These are phyloP conservation scores for Andrena bicolor DNA, from an alignment of 2,888 invertebrate genomes.

Conservation along the genomic window DNA sequence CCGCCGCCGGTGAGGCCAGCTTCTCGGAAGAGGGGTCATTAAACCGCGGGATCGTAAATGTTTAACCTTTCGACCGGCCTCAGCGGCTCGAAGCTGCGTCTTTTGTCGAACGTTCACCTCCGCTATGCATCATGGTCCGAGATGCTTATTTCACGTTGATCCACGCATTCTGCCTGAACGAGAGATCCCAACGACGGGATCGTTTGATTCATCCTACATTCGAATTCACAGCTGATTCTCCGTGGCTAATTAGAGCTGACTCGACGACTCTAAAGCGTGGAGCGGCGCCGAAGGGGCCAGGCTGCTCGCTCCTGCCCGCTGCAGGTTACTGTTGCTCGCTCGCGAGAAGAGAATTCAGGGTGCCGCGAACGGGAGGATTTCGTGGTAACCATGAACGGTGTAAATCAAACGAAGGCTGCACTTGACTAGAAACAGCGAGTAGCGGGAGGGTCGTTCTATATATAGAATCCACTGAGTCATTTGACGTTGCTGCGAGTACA, in stretches of 20 bases:
- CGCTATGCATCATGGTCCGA: constrained; percentile 25
- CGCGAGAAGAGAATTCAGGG: constrained; percentile 45
- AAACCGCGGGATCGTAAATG: constrained; percentile 67
- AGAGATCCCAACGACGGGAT: neutral
- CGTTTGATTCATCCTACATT: neutral
- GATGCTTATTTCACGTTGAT: neutral
- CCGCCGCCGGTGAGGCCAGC: constrained; percentile 3
- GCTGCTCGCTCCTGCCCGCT: neutral
- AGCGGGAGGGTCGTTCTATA: constrained; percentile 78
- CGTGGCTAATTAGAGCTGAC: constrained; percentile 2
- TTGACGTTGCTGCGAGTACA: constrained; percentile 73
- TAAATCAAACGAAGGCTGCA: constrained; percentile 80
- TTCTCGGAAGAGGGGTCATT: constrained; percentile 64
- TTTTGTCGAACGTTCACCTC: constrained; percentile 41
- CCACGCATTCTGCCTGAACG: neutral
- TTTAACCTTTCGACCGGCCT: constrained; percentile 61
- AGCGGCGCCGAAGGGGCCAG: neutral
- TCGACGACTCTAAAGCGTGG: neutral
- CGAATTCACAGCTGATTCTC: constrained; percentile 11
- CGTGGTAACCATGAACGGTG: constrained; percentile 78
- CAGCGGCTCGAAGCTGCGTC: constrained; percentile 14
- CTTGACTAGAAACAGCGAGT: constrained; percentile 80
- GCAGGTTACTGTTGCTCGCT: neutral
- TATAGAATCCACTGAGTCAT: constrained; percentile 78
- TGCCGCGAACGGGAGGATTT: constrained; percentile 70